Evolutionary conservation across 64 coral and sea anemone species (phyloP).

Genomic region (Hydrozoanthus tunicans): DNA sequence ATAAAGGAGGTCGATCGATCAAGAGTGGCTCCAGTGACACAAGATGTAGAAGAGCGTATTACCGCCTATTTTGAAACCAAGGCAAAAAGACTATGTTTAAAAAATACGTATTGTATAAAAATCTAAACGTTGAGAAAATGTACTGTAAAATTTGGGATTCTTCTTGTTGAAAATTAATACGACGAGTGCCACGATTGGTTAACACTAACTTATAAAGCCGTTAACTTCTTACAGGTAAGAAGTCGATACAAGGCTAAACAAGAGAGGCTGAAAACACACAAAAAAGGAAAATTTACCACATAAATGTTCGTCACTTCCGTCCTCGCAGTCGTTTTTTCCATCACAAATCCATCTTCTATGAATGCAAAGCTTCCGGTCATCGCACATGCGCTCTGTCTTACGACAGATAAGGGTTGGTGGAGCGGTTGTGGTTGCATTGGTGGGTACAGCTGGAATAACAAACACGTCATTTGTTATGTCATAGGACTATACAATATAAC

Average conservation of each 20-base stretch:
- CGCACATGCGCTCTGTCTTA: constrained; percentile 68
- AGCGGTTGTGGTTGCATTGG: neutral
- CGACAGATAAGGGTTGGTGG: constrained; percentile 59
- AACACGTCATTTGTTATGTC: neutral
- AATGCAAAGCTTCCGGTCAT: constrained; percentile 59
- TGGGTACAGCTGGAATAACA: neutral
- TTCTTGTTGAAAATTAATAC: too few relatives aligned
- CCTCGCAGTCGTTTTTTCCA: constrained; percentile 67
- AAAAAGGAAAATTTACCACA: constrained; percentile 61
- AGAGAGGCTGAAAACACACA: neutral
- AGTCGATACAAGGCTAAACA: neutral
- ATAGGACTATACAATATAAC: too few relatives aligned
- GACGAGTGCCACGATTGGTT: too few relatives aligned
- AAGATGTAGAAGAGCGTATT: too few relatives aligned
- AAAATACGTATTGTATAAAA: too few relatives aligned
- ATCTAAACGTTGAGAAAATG: too few relatives aligned
- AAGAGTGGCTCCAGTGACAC: too few relatives aligned
- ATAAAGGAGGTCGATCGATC: neutral
- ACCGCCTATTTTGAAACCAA: too few relatives aligned
- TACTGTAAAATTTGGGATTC: too few relatives aligned
- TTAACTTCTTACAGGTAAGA: neutral
- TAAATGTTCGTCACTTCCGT: constrained; percentile 76
- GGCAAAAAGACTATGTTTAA: too few relatives aligned
- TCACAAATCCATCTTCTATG: constrained; percentile 89
- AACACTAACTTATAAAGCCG: too few relatives aligned